Conservation (phyloP, 2,113 vertebrate species). For the Gasterosteus aculeatus region DNA sequence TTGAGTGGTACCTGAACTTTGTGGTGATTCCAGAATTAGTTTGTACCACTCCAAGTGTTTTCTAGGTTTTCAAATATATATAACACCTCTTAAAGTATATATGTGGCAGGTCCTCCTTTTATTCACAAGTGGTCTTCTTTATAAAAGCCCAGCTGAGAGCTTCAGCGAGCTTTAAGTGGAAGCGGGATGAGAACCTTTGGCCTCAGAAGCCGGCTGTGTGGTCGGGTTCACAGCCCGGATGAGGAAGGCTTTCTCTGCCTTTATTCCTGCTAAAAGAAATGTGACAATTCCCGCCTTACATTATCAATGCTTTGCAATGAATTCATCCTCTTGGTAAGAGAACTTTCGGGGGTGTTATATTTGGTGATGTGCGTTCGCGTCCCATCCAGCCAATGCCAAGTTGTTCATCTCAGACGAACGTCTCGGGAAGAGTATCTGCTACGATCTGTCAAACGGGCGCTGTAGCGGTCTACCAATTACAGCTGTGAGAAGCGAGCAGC, state of each 20-base stretch:
- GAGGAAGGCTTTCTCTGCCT: slow-evolving; percentile 22
- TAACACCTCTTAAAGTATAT: slow-evolving; percentile 29
- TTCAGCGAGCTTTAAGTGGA: slow-evolving; percentile 36
- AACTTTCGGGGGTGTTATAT: slow-evolving; percentile 53
- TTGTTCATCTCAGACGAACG: slow-evolving; percentile 66
- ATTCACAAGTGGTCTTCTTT: slow-evolving; percentile 23
- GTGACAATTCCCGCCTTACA: slow-evolving; percentile 2
- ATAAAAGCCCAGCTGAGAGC: slow-evolving; percentile 45
- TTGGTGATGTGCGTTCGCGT: slow-evolving; percentile 65
- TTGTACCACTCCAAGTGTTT: slow-evolving; percentile 6
- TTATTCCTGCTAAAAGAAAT: slow-evolving; percentile 5
- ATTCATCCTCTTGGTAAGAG: slow-evolving; percentile 40
- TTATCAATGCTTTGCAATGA: slow-evolving; percentile 47
- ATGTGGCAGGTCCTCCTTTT: slow-evolving; percentile 29
- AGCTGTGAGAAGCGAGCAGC: slow-evolving; percentile 60
- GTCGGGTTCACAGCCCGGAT: slow-evolving; percentile 5
- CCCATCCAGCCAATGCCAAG: slow-evolving; percentile 56
- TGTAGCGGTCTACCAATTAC: slow-evolving; percentile 72
- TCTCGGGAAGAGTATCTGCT: slow-evolving; percentile 57
- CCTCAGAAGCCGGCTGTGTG: background rate
- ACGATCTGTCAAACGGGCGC: slow-evolving; percentile 64
- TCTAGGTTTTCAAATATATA: slow-evolving; percentile 33
- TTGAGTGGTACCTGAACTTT: background rate
- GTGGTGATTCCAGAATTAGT: background rate
- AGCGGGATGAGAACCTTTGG: slow-evolving; percentile 19